A percentile compares a stretch with the other conserved stretches of the same genome.
These are phyloP conservation scores for Musca domestica DNA, from an alignment of 1,140 invertebrate species.

Conservation along the genomic window DNA sequence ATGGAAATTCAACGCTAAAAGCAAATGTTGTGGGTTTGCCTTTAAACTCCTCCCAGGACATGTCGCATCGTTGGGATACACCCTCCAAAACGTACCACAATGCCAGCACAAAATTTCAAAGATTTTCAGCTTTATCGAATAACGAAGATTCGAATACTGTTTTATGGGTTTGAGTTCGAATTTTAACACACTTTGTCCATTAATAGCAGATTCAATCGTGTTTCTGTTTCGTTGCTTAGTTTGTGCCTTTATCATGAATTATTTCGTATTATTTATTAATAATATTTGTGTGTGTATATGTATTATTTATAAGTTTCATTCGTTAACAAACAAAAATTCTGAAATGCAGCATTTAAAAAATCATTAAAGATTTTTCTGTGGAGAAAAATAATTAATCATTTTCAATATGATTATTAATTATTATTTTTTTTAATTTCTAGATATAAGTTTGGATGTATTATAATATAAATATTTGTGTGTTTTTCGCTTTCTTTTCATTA, in stretches of 20 bases:
- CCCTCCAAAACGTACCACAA: conserved; percentile 40
- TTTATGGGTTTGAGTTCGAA: conserved; percentile 41
- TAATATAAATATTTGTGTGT: too few relatives aligned
- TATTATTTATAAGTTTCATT: too few relatives aligned
- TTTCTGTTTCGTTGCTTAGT: not conserved
- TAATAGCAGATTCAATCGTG: not conserved
- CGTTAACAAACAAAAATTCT: too few relatives aligned
- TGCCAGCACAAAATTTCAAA: conserved; percentile 43
- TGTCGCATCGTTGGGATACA: conserved; percentile 28
- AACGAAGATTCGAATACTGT: conserved; percentile 48
- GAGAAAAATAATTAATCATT: too few relatives aligned
- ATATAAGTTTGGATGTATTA: too few relatives aligned
- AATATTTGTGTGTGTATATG: too few relatives aligned
- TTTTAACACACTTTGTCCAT: not conserved
- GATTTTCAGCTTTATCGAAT: conserved; percentile 47
- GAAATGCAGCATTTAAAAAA: too few relatives aligned
- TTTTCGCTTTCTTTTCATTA: too few relatives aligned
- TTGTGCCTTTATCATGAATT: not conserved
- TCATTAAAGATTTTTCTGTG: too few relatives aligned
- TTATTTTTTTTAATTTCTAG: too few relatives aligned
- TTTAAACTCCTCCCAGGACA: conserved; percentile 25
- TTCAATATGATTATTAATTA: too few relatives aligned
- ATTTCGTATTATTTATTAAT: too few relatives aligned
- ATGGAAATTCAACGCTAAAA: conserved; percentile 44
- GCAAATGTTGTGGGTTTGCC: conserved; percentile 37